A percentile compares a stretch with the other conserved stretches of the same genome.
Evolutionary conservation across 2,888 invertebrate species (phyloP).

Genomic region (Sesia bembeciformis): DNA sequence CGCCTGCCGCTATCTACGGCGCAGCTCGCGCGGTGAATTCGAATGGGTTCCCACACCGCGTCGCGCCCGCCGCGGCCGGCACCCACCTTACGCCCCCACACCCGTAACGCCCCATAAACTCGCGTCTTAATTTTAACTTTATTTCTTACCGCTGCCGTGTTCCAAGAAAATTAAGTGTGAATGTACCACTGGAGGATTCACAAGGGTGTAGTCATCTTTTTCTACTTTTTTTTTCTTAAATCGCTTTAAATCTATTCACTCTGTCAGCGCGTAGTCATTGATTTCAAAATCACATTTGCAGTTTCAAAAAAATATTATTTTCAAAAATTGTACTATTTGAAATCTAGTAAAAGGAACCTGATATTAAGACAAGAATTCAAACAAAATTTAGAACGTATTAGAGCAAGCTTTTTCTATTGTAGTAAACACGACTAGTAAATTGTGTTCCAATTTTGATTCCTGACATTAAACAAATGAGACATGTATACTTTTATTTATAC

Average conservation of each 20-base stretch:
- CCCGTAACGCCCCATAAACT: slow-evolving; percentile 72
- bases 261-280: background rate
- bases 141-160: slow-evolving; percentile 69
- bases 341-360: no score
- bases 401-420: no score
- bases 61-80: slow-evolving; percentile 20
- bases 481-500: no score
- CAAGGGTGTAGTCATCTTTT: slow-evolving; percentile 29
- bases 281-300: no score
- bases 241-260: background rate
- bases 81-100: slow-evolving; percentile 34
- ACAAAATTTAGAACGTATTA: no score
- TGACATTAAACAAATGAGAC: no score
- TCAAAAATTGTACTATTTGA: no score
- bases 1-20: slow-evolving; percentile 73
- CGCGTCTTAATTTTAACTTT: slow-evolving; percentile 75
- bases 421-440: no score
- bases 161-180: slow-evolving; percentile 70
- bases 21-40: slow-evolving; percentile 69
- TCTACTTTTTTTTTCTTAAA: background rate
- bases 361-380: no score
- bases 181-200: slow-evolving; percentile 59
- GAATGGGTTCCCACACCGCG: slow-evolving; percentile 55
- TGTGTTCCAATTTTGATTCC: no score
- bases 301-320: no score